These are phyloP conservation scores for Rhamphomyia laevipes DNA, from an alignment of 2,888 invertebrate genomes.

Conservation along the genomic window DNA sequence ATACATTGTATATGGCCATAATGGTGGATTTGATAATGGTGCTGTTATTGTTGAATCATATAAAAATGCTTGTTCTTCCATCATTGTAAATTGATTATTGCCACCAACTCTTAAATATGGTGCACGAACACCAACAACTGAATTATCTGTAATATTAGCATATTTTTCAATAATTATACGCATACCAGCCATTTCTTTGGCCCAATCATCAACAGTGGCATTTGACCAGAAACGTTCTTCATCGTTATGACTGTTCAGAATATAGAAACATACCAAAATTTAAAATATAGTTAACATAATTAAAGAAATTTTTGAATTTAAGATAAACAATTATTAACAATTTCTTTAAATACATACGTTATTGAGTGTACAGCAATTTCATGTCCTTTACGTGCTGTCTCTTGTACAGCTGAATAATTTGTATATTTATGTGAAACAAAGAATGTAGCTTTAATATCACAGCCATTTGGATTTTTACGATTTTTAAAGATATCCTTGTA, in stretches of 20 bases:
- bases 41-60: constrained; percentile 94
- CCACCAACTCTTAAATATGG: constrained; percentile 87
- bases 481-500: constrained; percentile 88
- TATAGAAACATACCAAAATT: constrained; percentile 6
- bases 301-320: background rate
- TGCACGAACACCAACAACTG: constrained; percentile 81
- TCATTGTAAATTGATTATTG: constrained; percentile 94
- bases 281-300: background rate
- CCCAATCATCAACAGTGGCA: constrained; percentile 85
- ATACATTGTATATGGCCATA: constrained; percentile 98
- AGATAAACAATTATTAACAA: background rate
- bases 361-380: constrained; percentile 91
- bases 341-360: constrained; percentile 52
- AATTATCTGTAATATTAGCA: constrained; percentile 81
- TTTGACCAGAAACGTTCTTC: constrained; percentile 90
- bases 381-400: constrained; percentile 82
- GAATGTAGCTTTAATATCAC: constrained; percentile 84
- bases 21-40: constrained; percentile 77
- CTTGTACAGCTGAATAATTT: constrained; percentile 87
- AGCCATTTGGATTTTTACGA: constrained; percentile 85
- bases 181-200: constrained; percentile 91
- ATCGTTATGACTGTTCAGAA: constrained; percentile 61
- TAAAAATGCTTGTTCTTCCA: constrained; percentile 89
- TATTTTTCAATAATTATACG: constrained; percentile 81
- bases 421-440: constrained; percentile 89